Evolutionary conservation across 2,797 vertebrate genomes (phyloP).

Genomic region (Sandelia bainsii): DNA sequence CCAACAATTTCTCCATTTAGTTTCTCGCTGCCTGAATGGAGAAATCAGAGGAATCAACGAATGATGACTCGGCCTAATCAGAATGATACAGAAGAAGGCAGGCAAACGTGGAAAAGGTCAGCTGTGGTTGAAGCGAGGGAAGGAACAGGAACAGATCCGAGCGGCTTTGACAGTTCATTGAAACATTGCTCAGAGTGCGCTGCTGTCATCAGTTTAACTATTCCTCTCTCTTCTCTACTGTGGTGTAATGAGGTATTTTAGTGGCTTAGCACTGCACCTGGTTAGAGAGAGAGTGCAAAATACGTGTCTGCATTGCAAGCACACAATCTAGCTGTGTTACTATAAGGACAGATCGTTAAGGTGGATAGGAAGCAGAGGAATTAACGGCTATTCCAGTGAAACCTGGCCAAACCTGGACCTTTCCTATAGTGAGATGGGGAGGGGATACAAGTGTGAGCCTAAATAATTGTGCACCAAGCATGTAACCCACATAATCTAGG

Average conservation of each 20-base stretch:
- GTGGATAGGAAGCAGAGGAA: slow-evolving; percentile 26
- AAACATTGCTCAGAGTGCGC: slow-evolving; percentile 72
- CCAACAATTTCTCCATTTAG: slow-evolving; percentile 2
- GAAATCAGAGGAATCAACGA: slow-evolving; percentile 39
- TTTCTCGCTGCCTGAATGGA: slow-evolving; percentile 9
- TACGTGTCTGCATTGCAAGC: slow-evolving; percentile 11
- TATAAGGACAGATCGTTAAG: background rate
- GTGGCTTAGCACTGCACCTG: slow-evolving; percentile 47
- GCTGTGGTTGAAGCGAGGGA: slow-evolving; percentile 24
- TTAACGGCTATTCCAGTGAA: slow-evolving; percentile 11
- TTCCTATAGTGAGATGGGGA: slow-evolving; percentile 5
- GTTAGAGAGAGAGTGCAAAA: slow-evolving; percentile 17
- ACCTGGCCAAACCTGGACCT: slow-evolving; percentile 33
- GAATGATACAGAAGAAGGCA: slow-evolving; percentile 58
- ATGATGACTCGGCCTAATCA: slow-evolving; percentile 63
- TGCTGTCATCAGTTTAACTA: slow-evolving; percentile 76
- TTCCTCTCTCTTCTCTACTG: slow-evolving; percentile 33
- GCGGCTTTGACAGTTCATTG: slow-evolving; percentile 71
- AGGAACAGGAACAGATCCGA: slow-evolving; percentile 46
- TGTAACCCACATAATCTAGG: slow-evolving; percentile 42
- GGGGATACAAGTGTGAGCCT: slow-evolving; percentile 6
- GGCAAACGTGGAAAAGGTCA: slow-evolving; percentile 80
- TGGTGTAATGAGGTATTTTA: slow-evolving; percentile 50
- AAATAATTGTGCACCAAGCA: slow-evolving; percentile 47
- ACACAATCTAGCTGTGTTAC: slow-evolving; percentile 6